Conservation (phyloP, 2,113 vertebrate genomes). For the Hoplias malabaricus region DNA sequence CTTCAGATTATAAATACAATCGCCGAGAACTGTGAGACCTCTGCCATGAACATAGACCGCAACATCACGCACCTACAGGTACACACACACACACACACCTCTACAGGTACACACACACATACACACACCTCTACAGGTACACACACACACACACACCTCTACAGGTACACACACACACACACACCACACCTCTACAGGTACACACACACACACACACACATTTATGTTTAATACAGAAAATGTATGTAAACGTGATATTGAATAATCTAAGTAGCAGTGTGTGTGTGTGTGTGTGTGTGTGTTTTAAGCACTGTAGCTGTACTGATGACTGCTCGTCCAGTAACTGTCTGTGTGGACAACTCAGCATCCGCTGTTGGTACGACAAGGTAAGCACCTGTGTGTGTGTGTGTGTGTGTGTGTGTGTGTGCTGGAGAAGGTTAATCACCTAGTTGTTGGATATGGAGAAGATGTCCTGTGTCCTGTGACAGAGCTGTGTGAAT, state of each 20-base stretch:
- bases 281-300: constrained; percentile 21
- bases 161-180: not conserved
- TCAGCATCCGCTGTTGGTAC: constrained; percentile 95
- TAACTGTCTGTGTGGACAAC: constrained; percentile 91
- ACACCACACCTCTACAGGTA: not conserved
- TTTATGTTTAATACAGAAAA: not conserved
- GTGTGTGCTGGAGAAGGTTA: not conserved
- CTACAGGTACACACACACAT: not conserved
- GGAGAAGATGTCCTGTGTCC: not conserved
- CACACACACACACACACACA: not conserved
- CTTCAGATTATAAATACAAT: constrained; percentile 91
- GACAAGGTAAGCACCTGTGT: constrained; percentile 79
- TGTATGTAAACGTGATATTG: not conserved
- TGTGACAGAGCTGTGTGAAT: too few species aligned
- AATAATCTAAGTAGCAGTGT: not conserved
- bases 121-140: too few species aligned
- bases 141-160: not conserved
- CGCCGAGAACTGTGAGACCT: constrained; percentile 91
- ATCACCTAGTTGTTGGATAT: not conserved
- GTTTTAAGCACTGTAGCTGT: constrained; percentile 84
- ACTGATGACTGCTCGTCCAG: constrained; percentile 90
- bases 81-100: not conserved
- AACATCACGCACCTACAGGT: constrained; percentile 94
- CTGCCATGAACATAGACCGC: constrained; percentile 91
- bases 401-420: not conserved